These are phyloP conservation scores for Rhinella marina DNA, from an alignment of 2,797 vertebrate species.

Conservation along the genomic window DNA sequence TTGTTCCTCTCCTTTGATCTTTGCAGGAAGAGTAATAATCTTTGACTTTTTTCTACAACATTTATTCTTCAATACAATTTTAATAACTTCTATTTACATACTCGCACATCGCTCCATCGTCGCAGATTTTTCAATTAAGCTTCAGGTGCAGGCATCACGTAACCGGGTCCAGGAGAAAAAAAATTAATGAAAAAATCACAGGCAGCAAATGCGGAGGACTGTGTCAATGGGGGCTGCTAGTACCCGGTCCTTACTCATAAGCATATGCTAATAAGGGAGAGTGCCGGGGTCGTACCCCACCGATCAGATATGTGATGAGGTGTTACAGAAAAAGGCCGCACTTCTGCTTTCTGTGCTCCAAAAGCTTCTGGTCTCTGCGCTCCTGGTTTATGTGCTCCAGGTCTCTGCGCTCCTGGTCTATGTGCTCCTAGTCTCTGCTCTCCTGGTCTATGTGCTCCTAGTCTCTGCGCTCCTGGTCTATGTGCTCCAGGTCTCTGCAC, in stretches of 20 bases:
- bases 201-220: neutral
- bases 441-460: no score
- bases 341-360: no score
- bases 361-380: no score
- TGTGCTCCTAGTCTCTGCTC: no score
- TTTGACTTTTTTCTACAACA: conserved; percentile 23
- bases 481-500: no score
- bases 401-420: no score
- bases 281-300: no score
- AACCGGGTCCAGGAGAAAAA: neutral
- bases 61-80: conserved; percentile 47
- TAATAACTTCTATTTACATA: conserved; percentile 55
- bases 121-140: conserved; percentile 19
- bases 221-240: neutral
- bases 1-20: conserved; percentile 50
- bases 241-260: neutral
- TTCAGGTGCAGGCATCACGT: neutral
- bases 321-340: no score
- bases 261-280: neutral
- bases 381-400: no score
- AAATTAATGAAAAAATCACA: neutral
- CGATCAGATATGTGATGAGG: no score
- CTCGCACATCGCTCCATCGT: neutral
- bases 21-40: conserved; percentile 21
- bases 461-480: no score